Conservation (phyloP, 2,888 invertebrate species). For the Stenchaetothrips biformis region DNA sequence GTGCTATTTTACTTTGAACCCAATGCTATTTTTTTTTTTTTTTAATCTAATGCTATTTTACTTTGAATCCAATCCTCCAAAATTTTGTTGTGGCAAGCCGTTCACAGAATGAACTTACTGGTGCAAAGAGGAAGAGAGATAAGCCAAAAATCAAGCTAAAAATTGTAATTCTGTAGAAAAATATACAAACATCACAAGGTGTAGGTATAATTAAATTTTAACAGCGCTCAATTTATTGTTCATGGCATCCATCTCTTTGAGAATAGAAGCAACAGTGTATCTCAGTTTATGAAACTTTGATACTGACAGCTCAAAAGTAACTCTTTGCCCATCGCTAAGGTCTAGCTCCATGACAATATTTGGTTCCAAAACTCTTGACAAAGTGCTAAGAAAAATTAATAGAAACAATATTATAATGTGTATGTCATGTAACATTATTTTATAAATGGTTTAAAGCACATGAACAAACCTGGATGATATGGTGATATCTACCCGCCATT, state of each 20-base stretch:
- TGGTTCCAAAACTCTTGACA: constrained; percentile 48
- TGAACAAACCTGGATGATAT: constrained; percentile 1
- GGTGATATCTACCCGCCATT: background rate
- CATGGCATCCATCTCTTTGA: constrained; percentile 50
- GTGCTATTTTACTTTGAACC: background rate
- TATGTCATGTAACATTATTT: background rate
- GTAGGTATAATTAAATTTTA: constrained; percentile 41
- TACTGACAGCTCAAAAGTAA: constrained; percentile 50
- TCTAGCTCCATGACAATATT: constrained; percentile 52
- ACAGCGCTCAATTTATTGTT: constrained; percentile 47
- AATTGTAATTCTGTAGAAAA: too few relatives aligned
- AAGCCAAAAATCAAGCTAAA: background rate
- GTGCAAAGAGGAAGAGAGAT: background rate
- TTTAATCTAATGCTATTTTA: background rate
- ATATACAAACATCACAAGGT: too few relatives aligned
- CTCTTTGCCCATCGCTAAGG: constrained; percentile 47
- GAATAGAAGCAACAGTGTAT: constrained; percentile 49
- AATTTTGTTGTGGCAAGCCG: too few relatives aligned
- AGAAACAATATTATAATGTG: background rate
- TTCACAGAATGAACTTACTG: background rate
- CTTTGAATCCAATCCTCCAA: background rate
- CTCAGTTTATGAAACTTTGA: constrained; percentile 52
- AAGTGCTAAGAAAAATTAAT: background rate
- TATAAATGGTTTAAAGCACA: background rate
- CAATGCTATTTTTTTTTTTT: background rate